These are phyloP conservation scores for Nephrotoma guestfalica DNA, from an alignment of 2,888 invertebrate genomes.

Conservation along the genomic window DNA sequence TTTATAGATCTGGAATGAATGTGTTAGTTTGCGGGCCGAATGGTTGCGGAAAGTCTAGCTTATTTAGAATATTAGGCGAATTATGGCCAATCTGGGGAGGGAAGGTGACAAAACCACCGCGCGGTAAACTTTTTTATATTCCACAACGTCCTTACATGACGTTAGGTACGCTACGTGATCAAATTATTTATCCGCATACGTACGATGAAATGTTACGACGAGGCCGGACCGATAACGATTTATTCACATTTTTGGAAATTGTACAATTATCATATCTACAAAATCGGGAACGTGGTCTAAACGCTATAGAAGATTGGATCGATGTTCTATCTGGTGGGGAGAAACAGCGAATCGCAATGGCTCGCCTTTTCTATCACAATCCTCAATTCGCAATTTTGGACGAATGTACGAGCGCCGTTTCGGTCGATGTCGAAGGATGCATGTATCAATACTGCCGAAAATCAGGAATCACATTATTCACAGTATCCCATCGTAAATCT, in stretches of 20 bases:
- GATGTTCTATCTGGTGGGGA: constrained; percentile 97
- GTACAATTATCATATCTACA: constrained; percentile 77
- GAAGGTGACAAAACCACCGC: constrained; percentile 84
- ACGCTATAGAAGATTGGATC: constrained; percentile 95
- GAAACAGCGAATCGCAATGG: constrained; percentile 98
- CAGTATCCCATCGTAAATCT: constrained; percentile 93
- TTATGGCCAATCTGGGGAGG: constrained; percentile 96
- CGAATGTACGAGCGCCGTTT: constrained; percentile 97
- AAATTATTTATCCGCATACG: constrained; percentile 91
- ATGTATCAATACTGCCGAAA: constrained; percentile 92
- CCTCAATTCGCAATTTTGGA: constrained; percentile 98
- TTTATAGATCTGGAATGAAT: constrained; percentile 71
- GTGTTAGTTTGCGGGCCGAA: constrained; percentile 98
- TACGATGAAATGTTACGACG: constrained; percentile 66
- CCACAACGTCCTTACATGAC: constrained; percentile 98
- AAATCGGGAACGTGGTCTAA: constrained; percentile 74
- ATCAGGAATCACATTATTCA: constrained; percentile 79
- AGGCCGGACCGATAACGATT: constrained; percentile 63
- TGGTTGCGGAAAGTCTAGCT: constrained; percentile 94
- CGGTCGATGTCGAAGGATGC: constrained; percentile 93
- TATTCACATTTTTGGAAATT: constrained; percentile 58
- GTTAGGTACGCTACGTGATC: constrained; percentile 83
- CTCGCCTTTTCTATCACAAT: constrained; percentile 88
- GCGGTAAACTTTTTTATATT: constrained; percentile 83
- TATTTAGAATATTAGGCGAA: constrained; percentile 93